Conservation (phyloP, 2,113 vertebrate genomes). For the Lagopus leucura region DNA sequence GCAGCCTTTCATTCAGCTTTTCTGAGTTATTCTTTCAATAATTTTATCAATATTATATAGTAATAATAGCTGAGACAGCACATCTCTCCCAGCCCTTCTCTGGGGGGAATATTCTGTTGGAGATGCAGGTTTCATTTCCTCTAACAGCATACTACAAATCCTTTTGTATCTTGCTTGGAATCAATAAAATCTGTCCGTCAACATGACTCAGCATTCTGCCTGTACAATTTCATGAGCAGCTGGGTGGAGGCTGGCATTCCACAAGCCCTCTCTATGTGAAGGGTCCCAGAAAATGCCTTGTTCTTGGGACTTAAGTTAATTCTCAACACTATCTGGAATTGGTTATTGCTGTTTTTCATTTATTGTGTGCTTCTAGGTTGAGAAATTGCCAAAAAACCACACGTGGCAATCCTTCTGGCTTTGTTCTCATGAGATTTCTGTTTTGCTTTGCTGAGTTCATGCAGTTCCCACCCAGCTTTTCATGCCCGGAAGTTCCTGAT, state of each 20-base stretch:
- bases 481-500: background rate
- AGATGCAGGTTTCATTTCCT: conserved; percentile 1
- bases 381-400: conserved; percentile 23
- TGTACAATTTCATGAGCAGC: background rate
- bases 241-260: background rate
- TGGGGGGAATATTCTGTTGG: background rate
- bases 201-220: background rate
- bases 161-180: background rate
- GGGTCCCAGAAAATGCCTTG: background rate
- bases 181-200: conserved; percentile 4
- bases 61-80: background rate
- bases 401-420: background rate
- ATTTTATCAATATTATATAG: background rate
- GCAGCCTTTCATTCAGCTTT: background rate
- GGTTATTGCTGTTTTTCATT: conserved; percentile 1
- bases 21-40: background rate
- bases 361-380: conserved; percentile 17
- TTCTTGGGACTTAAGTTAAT: background rate
- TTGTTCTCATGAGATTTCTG: background rate
- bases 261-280: background rate
- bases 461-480: background rate
- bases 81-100: background rate
- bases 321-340: background rate
- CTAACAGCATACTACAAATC: background rate
- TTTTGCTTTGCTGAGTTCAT: conserved; percentile 22